Evolutionary conservation across 2,888 invertebrate genomes (phyloP), one percentile per base, ranked within the genome.

Genomic region (Hesperia comma): DNA sequence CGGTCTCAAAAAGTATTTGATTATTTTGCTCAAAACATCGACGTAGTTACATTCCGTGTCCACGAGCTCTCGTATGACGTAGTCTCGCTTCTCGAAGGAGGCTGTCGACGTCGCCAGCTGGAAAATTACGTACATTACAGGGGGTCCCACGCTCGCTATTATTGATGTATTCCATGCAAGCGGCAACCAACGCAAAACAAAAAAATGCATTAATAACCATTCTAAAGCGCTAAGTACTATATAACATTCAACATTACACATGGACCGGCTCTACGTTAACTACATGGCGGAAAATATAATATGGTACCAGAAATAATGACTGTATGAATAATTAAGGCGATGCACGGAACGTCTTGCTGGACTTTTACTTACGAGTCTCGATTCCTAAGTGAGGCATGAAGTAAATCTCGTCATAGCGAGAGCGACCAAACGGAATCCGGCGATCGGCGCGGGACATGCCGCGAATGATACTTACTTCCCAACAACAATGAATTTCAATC

Each of bases 21-120:
- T 94, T 60, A 98, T 94, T 90, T 97, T 98, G 79, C 95, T 95
- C 62, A 99, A 93, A 12, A 99, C 99, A 80, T 98, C 98, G 58
- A 99, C 96, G 84, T 99, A 99, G 88, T 99, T 99, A 79, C 96
- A 96, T 88, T 99, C 99, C 0, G 99, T 99, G 85, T 99, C 99
- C 46, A 99, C 95, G 64, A 99, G 93, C 86, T 99, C 99, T 72
- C 96, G 95, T 79, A 98, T 97, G 56, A 97, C 97, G 84, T 98
- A 98, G 86, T 99, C 99, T 69, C 99, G 94, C 86, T 98, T 99
- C 86, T 98, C 98, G 74, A 95, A 87, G 76, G 94, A 94, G 75
- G 94, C 94, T 73, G 94, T 92, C 68, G 93, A 90, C 69, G 92
- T 87, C 69, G 93, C 92, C 77, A 93, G 82, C 93, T 93, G 85